These are phyloP conservation scores for Limenitis camilla DNA, from an alignment of 2,888 invertebrate genomes.

Conservation along the genomic window DNA sequence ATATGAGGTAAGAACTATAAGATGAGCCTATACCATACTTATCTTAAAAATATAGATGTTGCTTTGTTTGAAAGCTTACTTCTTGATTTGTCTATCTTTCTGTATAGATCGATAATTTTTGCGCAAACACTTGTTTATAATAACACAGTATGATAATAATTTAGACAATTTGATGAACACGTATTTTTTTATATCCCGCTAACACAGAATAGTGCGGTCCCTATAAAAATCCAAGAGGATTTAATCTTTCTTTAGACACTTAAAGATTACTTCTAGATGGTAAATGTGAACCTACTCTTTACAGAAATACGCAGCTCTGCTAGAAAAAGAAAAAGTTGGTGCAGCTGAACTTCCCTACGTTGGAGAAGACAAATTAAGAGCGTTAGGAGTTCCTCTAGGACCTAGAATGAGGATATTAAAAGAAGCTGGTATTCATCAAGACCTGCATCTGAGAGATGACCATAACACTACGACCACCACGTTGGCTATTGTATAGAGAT, in stretches of 20 bases:
- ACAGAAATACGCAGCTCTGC: conserved; percentile 89
- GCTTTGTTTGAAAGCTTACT: too few species aligned
- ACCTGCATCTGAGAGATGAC: conserved; percentile 66
- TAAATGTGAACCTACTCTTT: conserved; percentile 31
- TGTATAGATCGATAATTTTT: too few species aligned
- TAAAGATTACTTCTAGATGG: not conserved
- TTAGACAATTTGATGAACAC: too few species aligned
- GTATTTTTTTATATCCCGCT: too few species aligned
- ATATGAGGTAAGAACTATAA: conserved; percentile 81
- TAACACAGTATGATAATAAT: too few species aligned
- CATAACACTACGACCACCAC: conserved; percentile 66
- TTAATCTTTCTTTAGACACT: not conserved
- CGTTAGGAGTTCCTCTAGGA: conserved; percentile 92
- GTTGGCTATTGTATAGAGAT: conserved; percentile 73
- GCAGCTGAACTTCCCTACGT: conserved; percentile 93
- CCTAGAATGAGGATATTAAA: conserved; percentile 90
- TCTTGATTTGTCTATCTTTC: too few species aligned
- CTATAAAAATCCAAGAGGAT: too few species aligned
- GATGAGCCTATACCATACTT: not conserved
- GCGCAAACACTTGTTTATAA: too few species aligned
- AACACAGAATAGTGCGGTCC: too few species aligned
- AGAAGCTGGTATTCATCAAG: conserved; percentile 80
- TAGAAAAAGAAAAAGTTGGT: conserved; percentile 90
- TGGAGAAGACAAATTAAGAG: conserved; percentile 89
- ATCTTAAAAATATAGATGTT: too few species aligned